phyloP scores from a whole-genome alignment of 2,888 invertebrate genomes.

The Pammene fasciana region DNA sequence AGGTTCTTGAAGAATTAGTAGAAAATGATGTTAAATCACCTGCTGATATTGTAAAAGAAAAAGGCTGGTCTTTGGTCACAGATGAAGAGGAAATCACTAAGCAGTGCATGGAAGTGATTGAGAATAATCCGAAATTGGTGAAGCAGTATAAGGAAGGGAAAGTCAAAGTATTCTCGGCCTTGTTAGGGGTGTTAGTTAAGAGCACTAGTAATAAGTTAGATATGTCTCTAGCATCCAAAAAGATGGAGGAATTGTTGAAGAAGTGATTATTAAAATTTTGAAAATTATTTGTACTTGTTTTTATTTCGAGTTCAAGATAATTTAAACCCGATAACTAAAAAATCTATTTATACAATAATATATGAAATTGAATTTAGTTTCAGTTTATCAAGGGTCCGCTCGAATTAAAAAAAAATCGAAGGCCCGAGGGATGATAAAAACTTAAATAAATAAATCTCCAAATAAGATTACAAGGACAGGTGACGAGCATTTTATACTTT shows the following conservation, averaged over 20 bases:
- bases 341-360: background rate
- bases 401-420: no score
- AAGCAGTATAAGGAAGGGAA: slow-evolving; percentile 87
- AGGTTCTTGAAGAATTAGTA: slow-evolving; percentile 66
- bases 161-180: slow-evolving; percentile 85
- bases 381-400: no score
- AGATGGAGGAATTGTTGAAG: slow-evolving; percentile 85
- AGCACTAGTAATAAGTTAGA: slow-evolving; percentile 85
- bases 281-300: slow-evolving; percentile 9
- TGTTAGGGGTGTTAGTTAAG: slow-evolving; percentile 85
- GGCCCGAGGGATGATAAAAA: no score
- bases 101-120: slow-evolving; percentile 84
- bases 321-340: background rate
- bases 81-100: slow-evolving; percentile 83
- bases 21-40: slow-evolving; percentile 57
- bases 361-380: no score
- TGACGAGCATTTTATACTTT: no score
- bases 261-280: slow-evolving; percentile 60
- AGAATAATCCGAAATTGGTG: slow-evolving; percentile 86
- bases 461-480: no score
- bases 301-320: slow-evolving; percentile 3
- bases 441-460: no score
- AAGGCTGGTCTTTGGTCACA: slow-evolving; percentile 86
- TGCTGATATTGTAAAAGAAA: slow-evolving; percentile 82
- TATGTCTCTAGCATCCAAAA: slow-evolving; percentile 85